Conservation (phyloP, 2,797 vertebrate species). For the Lagothrix lagotricha region DNA sequence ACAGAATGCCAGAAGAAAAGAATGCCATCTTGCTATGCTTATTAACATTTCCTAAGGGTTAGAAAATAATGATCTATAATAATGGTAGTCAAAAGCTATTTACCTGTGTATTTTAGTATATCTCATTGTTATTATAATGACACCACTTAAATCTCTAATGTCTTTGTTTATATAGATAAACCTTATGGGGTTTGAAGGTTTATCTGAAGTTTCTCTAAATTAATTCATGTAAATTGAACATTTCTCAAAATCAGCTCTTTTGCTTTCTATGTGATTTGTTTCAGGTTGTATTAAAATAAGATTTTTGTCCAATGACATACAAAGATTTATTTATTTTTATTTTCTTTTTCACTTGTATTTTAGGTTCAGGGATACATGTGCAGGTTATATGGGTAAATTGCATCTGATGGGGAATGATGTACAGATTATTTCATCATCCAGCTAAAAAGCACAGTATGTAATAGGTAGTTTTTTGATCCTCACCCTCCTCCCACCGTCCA, state of each 20-base stretch:
- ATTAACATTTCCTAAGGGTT: slow-evolving; percentile 61
- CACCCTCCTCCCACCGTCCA: neutral
- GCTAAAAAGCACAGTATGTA: neutral
- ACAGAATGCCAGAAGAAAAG: slow-evolving; percentile 35
- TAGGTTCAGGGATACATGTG: neutral
- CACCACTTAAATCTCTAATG: slow-evolving; percentile 10
- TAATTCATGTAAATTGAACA: slow-evolving; percentile 49
- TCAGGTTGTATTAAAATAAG: neutral
- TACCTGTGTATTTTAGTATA: slow-evolving; percentile 52
- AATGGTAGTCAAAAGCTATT: slow-evolving; percentile 48
- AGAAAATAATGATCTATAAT: slow-evolving; percentile 37
- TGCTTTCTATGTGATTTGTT: neutral
- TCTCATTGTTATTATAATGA: neutral
- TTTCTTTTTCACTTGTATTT: neutral
- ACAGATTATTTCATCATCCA: neutral
- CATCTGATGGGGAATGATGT: neutral
- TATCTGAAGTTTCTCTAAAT: slow-evolving; percentile 49
- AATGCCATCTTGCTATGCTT: slow-evolving; percentile 29
- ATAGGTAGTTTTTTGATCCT: neutral
- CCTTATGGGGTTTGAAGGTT: neutral
- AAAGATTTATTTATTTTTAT: neutral
- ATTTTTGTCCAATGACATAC: neutral
- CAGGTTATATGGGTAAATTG: neutral
- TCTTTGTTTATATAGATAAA: slow-evolving; percentile 35
- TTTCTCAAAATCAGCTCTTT: slow-evolving; percentile 21